Evolutionary conservation across 2,797 vertebrate species (phyloP), one percentile per base, ranked within the genome.

Genomic region (Eurystomus glaucurus): DNA sequence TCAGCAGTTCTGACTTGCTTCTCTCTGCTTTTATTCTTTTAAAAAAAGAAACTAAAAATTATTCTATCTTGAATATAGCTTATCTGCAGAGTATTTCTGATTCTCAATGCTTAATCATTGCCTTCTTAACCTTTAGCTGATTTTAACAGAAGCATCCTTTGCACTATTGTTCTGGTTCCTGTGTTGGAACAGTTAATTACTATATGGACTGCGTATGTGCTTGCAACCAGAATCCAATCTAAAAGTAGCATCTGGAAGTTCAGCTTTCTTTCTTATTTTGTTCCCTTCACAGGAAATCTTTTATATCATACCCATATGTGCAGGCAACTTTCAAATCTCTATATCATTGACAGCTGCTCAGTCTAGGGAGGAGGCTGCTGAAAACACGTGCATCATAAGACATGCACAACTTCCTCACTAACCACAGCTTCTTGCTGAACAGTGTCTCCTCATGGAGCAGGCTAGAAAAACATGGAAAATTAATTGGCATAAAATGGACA

Each of bases 181-280:
- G 10, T 41, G 20, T 64, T 92, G 75, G 71, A 92, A 71, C 62
- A 88, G 43, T 74, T 87, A 87, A 62, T 89, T 89, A 45, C 64
- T 85, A 3, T 74, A 83, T 29, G 51, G 86, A 64, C 60, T 91
- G 77, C 33, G 11, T 48, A 57, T 54, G 45, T 22, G 4, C 70
- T 79, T 85, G 51, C 62, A 87, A 69, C 35, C 51, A 70, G 50
- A 72, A 62, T 72, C 65, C 88, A 43, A 87, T 82, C 74, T 91
- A 80, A 92, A 94, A 91, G 64, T 57, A 91, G 86, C 70, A 80
- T 69, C 81, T 70, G 81, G 81, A 77, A 92, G 83, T 81, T 84
- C 1, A 3, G 37, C 48, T 80, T 77, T 5, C 18, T 71, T 77
- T 85, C 75, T 90, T 31, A 80, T 72, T 88, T 93, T 85, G 19